Conservation (phyloP, 1,140 invertebrate genomes). For the Ruditapes philippinarum region DNA sequence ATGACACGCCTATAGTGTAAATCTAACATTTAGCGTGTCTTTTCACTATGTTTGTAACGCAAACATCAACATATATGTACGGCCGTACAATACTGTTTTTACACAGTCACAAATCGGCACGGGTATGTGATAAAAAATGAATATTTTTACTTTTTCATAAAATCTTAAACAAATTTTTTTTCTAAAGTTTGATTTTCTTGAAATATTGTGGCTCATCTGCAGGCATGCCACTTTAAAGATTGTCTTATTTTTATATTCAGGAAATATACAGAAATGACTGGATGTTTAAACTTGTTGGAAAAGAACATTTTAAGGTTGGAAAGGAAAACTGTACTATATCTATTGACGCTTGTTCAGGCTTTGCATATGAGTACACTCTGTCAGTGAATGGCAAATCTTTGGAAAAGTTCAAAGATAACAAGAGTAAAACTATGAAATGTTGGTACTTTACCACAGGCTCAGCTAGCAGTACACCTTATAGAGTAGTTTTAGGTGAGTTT, state of each 20-base stretch:
- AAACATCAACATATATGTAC: no score
- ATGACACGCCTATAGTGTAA: no score
- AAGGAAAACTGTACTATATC: slow-evolving; percentile 88
- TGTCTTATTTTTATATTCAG: slow-evolving; percentile 86
- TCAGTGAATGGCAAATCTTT: slow-evolving; percentile 90
- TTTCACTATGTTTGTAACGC: no score
- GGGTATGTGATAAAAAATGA: no score
- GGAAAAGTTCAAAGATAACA: slow-evolving; percentile 92
- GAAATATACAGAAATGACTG: slow-evolving; percentile 93
- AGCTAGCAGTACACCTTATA: slow-evolving; percentile 84
- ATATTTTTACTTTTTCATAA: no score
- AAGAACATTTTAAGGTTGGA: slow-evolving; percentile 89
- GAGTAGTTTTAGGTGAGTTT: slow-evolving; percentile 91
- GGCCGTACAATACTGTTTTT: no score
- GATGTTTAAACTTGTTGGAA: slow-evolving; percentile 96
- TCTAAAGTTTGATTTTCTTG: no score
- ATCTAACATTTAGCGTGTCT: no score
- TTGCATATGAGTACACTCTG: slow-evolving; percentile 93
- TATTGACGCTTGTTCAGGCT: slow-evolving; percentile 93
- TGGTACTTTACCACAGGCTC: slow-evolving; percentile 87
- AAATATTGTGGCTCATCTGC: no score
- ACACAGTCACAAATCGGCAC: no score
- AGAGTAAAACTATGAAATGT: slow-evolving; percentile 90
- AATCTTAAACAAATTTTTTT: no score
- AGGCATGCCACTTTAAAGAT: no score